Percentiles rank a stretch among this genome's conserved stretches.
These are phyloP conservation scores for Mus spicilegus DNA, from an alignment of 2,113 vertebrate genomes.

Conservation along the genomic window DNA sequence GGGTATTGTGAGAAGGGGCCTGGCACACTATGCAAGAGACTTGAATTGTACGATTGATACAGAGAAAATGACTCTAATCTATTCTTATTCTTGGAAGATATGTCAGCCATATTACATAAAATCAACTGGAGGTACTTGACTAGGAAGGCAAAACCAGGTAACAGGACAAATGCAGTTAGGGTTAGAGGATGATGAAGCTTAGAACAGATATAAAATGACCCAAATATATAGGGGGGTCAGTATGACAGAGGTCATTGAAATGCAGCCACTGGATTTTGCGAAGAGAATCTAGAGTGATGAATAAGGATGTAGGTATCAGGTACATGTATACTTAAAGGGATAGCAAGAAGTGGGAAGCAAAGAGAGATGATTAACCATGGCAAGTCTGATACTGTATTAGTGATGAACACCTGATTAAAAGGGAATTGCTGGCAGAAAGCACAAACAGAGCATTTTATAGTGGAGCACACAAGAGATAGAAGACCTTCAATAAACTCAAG, in stretches of 20 bases:
- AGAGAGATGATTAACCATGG: not conserved
- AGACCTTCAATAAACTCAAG: not conserved
- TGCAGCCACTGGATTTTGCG: rapidly evolving
- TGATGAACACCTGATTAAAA: rapidly evolving
- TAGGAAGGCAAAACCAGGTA: not conserved
- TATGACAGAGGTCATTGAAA: not conserved
- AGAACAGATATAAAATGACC: not conserved
- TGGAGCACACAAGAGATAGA: not conserved
- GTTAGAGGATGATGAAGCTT: not conserved
- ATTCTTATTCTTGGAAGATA: not conserved
- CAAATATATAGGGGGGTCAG: rapidly evolving
- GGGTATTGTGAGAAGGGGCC: rapidly evolving
- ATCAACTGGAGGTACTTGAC: not conserved
- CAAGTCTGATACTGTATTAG: rapidly evolving
- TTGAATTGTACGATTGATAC: not conserved
- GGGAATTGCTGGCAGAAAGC: not conserved
- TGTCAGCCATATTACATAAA: not conserved
- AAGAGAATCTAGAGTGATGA: not conserved
- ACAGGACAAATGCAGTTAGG: not conserved
- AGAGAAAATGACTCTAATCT: not conserved
- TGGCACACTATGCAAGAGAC: not conserved
- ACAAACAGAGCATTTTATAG: not conserved
- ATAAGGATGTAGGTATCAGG: rapidly evolving
- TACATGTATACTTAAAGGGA: not conserved
- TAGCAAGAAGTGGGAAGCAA: not conserved